Percentiles rank a stretch among this genome's conserved stretches.
These are phyloP conservation scores for Strigops habroptila DNA, from an alignment of 2,113 vertebrate species.

Conservation along the genomic window DNA sequence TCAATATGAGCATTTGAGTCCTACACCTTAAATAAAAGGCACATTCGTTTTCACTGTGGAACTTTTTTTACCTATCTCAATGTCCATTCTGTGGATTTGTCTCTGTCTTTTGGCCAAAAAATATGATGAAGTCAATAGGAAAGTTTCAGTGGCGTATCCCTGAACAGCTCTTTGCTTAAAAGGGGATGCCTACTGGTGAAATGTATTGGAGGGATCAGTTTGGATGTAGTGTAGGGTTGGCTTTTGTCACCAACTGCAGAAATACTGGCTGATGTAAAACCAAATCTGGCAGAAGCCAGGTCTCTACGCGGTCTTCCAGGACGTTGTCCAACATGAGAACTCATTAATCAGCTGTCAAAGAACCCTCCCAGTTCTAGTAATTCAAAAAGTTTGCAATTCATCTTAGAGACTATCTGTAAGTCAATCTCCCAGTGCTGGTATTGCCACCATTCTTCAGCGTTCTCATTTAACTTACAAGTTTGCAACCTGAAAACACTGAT, in stretches of 20 bases:
- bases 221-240: not conserved
- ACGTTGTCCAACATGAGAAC: not conserved
- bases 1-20: not conserved
- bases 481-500: not conserved
- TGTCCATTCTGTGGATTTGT: not conserved
- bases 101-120: not conserved
- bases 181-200: not conserved
- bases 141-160: not conserved
- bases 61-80: not conserved
- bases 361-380: not conserved
- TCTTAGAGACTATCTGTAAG: conserved; percentile 17
- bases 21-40: not conserved
- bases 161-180: not conserved
- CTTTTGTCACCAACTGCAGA: not conserved
- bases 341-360: not conserved
- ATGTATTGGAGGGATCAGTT: not conserved
- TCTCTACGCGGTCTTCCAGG: not conserved
- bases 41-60: not conserved
- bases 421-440: not conserved
- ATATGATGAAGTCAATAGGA: not conserved
- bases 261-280: not conserved
- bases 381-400: not conserved
- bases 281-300: not conserved
- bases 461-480: not conserved
- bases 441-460: not conserved